phyloP scores from a whole-genome alignment of 1,140 invertebrate genomes.

The Diprion similis region DNA sequence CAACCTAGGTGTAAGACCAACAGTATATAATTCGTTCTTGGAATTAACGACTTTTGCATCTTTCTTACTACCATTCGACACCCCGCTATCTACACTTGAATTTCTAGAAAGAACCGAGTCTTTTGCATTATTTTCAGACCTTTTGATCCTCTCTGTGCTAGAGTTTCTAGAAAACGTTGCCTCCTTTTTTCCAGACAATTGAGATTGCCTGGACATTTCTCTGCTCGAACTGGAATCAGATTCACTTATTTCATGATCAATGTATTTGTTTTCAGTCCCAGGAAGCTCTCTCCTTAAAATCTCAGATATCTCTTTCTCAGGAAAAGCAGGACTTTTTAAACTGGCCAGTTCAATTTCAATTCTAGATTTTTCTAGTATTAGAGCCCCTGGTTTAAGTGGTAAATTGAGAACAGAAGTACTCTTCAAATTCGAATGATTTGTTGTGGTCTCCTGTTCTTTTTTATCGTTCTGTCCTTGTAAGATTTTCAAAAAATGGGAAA shows the following conservation, averaged over 20 bases:
- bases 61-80: constrained; percentile 28
- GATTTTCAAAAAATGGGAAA: constrained; percentile 56
- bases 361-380: constrained; percentile 8
- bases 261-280: constrained; percentile 15
- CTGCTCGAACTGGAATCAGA: constrained; percentile 28
- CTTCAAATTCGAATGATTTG: background rate
- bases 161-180: constrained; percentile 11
- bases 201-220: constrained; percentile 9
- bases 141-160: constrained; percentile 21
- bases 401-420: background rate
- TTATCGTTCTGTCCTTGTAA: constrained; percentile 47
- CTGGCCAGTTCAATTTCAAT: constrained; percentile 20
- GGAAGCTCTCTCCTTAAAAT: constrained; percentile 46
- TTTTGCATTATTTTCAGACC: constrained; percentile 25
- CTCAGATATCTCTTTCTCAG: constrained; percentile 51
- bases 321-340: constrained; percentile 42
- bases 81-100: constrained; percentile 17
- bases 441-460: constrained; percentile 30
- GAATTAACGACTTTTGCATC: constrained; percentile 36
- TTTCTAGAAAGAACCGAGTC: constrained; percentile 20
- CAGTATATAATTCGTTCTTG: constrained; percentile 50
- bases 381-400: background rate
- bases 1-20: constrained; percentile 53
- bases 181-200: constrained; percentile 15
- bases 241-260: constrained; percentile 34